Conservation (phyloP, 2,113 vertebrate species). For the Maccullochella peelii region DNA sequence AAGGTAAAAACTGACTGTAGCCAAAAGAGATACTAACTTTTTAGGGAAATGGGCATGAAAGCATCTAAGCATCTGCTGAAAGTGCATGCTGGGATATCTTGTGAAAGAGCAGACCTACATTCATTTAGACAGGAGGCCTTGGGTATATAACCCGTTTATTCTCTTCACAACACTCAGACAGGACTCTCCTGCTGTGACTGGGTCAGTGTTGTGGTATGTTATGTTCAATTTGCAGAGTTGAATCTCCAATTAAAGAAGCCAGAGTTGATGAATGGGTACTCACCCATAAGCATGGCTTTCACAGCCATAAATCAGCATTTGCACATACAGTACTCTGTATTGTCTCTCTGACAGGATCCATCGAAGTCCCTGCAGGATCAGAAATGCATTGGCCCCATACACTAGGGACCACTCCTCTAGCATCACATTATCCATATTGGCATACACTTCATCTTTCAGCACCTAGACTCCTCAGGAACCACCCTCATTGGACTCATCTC, state of each 20-base stretch:
- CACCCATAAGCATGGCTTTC: conserved; percentile 39
- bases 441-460: not conserved
- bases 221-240: conserved; percentile 24
- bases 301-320: conserved; percentile 41
- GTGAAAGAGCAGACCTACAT: conserved; percentile 13
- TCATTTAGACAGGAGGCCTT: not conserved
- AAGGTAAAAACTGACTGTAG: conserved; percentile 60
- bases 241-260: conserved; percentile 30
- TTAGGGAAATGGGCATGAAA: conserved; percentile 36
- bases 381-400: conserved; percentile 28
- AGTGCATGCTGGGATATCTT: conserved; percentile 20
- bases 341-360: conserved; percentile 9
- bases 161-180: conserved; percentile 24
- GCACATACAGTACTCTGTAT: conserved; percentile 1
- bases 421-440: conserved; percentile 8
- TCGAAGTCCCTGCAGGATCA: conserved; percentile 22
- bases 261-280: conserved; percentile 42
- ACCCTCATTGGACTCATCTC: too few species aligned
- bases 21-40: conserved; percentile 57
- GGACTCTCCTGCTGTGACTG: conserved; percentile 32
- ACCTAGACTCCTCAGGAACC: too few species aligned
- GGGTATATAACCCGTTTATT: conserved; percentile 14
- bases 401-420: conserved; percentile 10
- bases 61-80: conserved; percentile 1
- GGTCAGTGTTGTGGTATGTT: conserved; percentile 29